Evolutionary conservation across 2,113 vertebrate species (phyloP), one percentile per base, ranked within the genome.

Genomic region (Paedocypris sp.): DNA sequence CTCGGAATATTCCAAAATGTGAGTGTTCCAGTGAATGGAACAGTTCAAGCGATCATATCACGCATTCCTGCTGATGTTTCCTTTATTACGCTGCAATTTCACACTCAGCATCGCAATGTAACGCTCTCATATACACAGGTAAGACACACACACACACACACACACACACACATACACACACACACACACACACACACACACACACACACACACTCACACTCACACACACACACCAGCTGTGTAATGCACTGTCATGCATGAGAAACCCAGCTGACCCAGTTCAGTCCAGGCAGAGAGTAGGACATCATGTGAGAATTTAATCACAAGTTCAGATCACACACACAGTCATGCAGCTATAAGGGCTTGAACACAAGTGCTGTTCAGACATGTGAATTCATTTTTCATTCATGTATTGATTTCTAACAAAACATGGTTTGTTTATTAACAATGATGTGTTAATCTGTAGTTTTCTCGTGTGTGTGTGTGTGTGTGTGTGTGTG

Each of bases 121-220:
- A 91, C 91, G 0, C 62, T 96, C 31, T 93, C 93, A 20, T 90
- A 90, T 73, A 79, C 74, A 59, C 83, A 80, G 86, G 94, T 97
- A 79, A 67, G 79, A 52, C 6, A 18, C 18, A 6, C n/a, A 16
- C n/a, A 48, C 33, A 45, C 22, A 25, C 10, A 18, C 29, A 25
- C 5, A 13, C 3, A 26, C 16, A 8, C 4, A 26, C 22, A n/a
- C 13, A 7, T n/a, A 16, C 0, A 8, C 5, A n/a, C 26, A 50
- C 1, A 39, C 36, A 39, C 13, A 7, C 13, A 39, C n/a, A 9
- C 18, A 6, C n/a, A 16, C n/a, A 48, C 33, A 45, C 22, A 25
- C 10, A 18, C 29, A 25, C 5, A 13, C 3, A 26, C 16, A 8
- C 4, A 26, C 22, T 6, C 13, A 7, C 18, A 16, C 0, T 16